A percentile compares a stretch with the other conserved stretches of the same genome.
Evolutionary conservation across 2,797 vertebrate genomes (phyloP).

Genomic region (Buceros bicornis): DNA sequence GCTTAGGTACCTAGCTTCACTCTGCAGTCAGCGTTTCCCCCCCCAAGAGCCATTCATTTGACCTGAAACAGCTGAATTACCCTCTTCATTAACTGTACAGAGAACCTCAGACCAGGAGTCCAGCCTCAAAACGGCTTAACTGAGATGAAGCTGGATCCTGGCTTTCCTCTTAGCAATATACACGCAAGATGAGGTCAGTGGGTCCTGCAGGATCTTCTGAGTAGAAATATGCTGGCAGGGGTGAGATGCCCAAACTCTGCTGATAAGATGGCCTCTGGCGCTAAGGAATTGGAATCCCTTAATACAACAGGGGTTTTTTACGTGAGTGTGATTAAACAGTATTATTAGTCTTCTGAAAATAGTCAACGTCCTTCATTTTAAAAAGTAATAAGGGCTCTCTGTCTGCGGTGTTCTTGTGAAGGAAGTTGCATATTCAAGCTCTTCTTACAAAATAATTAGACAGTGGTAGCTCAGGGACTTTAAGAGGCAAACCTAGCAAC

Average conservation of each 20-base stretch:
- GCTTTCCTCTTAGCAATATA: neutral
- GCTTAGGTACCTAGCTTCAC: neutral
- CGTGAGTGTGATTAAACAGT: neutral
- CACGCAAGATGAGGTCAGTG: neutral
- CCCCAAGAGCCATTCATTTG: neutral
- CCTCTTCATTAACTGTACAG: neutral
- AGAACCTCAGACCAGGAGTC: neutral
- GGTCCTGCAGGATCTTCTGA: neutral
- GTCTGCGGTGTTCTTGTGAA: neutral
- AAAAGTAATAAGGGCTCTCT: neutral
- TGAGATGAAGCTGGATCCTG: neutral
- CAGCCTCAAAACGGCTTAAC: neutral
- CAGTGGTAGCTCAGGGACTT: neutral
- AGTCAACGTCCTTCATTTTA: neutral
- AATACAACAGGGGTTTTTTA: neutral
- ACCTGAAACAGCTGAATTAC: slow-evolving; percentile 41
- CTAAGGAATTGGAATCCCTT: neutral
- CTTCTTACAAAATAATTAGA: neutral
- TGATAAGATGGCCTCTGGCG: neutral
- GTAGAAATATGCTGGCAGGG: neutral
- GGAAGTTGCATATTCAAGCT: neutral
- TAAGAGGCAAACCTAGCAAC: neutral
- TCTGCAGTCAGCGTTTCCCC: neutral
- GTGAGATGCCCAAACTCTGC: neutral
- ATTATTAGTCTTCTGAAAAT: neutral